A percentile compares a stretch with the other conserved stretches of the same genome.
Evolutionary conservation across 2,113 vertebrate species (phyloP).

Genomic region (Echinops telfairi): DNA sequence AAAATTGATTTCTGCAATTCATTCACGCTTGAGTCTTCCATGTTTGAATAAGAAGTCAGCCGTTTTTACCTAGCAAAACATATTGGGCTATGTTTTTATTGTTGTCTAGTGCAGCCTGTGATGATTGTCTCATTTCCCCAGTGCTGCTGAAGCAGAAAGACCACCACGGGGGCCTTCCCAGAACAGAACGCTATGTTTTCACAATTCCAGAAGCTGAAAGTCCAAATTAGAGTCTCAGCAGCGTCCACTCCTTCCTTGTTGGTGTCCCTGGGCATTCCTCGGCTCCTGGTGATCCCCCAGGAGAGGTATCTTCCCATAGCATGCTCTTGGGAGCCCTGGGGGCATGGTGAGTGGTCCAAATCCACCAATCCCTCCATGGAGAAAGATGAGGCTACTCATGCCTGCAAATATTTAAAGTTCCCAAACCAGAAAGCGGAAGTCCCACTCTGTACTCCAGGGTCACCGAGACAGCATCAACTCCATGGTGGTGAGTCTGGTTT

Average conservation of each 20-base stretch:
- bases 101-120: not conserved
- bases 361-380: no score
- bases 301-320: not conserved
- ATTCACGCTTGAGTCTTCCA: conserved; percentile 28
- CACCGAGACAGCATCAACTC: no score
- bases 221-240: not conserved
- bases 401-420: no score
- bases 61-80: conserved; percentile 63
- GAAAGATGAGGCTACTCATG: no score
- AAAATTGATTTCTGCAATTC: conserved; percentile 66
- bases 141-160: not conserved
- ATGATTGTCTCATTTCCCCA: not conserved
- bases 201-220: not conserved
- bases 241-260: not conserved
- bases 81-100: not conserved
- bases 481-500: not conserved
- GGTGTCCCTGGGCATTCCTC: not conserved
- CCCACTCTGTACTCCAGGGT: no score
- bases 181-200: not conserved
- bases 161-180: not conserved
- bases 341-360: no score
- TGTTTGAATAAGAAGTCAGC: conserved; percentile 64
- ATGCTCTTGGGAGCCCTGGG: not conserved
- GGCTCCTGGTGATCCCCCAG: no score
- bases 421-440: no score